A percentile compares a stretch with the other conserved stretches of the same genome.
Evolutionary conservation across 2,113 vertebrate genomes (phyloP).

Genomic region (Mastomys natalensis): DNA sequence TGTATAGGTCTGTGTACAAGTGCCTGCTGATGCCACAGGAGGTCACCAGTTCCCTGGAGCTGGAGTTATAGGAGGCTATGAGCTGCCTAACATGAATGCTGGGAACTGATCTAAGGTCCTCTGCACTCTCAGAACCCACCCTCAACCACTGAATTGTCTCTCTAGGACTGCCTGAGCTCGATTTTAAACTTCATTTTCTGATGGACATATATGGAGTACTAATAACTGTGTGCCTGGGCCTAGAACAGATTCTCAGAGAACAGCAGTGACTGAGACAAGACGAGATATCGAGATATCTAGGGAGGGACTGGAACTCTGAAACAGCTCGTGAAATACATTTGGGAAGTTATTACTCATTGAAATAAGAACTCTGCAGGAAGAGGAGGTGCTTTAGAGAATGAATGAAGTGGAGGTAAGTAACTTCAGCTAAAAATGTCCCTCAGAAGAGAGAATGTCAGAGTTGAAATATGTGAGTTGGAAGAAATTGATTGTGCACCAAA

Average conservation of each 20-base stretch:
- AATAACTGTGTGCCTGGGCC: background rate
- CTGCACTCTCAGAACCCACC: background rate
- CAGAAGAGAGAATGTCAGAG: constrained; percentile 22
- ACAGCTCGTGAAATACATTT: background rate
- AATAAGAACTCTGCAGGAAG: background rate
- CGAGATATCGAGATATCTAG: background rate
- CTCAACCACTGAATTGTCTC: background rate
- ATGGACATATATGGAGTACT: background rate
- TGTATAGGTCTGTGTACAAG: background rate
- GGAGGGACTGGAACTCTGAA: background rate
- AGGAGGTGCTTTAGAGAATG: background rate
- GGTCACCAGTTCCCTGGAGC: background rate
- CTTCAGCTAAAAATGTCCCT: background rate
- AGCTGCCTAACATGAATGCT: too few species aligned
- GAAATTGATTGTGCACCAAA: background rate
- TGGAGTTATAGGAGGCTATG: background rate
- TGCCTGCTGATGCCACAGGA: background rate
- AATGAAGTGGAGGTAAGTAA: background rate
- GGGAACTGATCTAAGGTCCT: background rate
- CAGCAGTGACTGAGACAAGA: background rate
- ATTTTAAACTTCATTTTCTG: background rate
- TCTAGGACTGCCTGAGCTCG: background rate
- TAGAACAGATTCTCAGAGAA: background rate
- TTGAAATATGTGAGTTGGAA: constrained; percentile 36
- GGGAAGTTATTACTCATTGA: background rate